These are phyloP conservation scores for Ailuropoda melanoleuca DNA, from an alignment of 2,113 vertebrate genomes.

Conservation along the genomic window DNA sequence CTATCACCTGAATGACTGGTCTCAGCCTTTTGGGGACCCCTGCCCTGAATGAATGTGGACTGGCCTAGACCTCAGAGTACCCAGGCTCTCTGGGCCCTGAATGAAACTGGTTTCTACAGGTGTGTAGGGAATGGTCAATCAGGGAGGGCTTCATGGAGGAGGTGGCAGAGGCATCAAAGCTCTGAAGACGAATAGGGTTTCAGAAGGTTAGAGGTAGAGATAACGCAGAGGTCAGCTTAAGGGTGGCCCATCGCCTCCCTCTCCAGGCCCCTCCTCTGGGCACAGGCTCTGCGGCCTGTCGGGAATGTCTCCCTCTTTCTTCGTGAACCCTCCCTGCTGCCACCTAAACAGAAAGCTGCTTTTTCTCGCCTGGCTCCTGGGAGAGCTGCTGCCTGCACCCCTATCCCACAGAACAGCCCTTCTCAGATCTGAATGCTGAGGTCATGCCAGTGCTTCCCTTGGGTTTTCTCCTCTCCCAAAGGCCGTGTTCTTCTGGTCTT, in stretches of 20 bases:
- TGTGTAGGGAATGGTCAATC: background rate
- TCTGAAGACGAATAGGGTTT: background rate
- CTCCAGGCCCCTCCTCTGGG: background rate
- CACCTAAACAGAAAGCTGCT: background rate
- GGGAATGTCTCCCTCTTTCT: background rate
- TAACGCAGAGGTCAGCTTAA: background rate
- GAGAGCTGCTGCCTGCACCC: background rate
- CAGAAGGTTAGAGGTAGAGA: background rate
- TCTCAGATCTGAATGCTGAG: background rate
- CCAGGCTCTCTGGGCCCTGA: background rate
- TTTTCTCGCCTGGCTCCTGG: background rate
- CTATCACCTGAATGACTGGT: background rate
- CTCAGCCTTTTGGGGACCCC: background rate
- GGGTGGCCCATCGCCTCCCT: background rate
- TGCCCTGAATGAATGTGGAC: background rate
- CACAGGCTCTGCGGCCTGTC: rapidly evolving
- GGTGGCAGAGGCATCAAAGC: background rate
- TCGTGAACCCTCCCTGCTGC: background rate
- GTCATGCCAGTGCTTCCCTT: background rate
- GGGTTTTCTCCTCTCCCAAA: background rate
- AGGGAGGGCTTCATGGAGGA: background rate
- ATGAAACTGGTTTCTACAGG: background rate
- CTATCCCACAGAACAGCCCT: background rate
- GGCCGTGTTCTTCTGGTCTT: background rate
- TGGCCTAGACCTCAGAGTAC: background rate